A percentile compares a stretch with the other conserved stretches of the same genome.
phyloP scores from a whole-genome alignment of 2,113 vertebrate genomes.

The Sciurus niger region DNA sequence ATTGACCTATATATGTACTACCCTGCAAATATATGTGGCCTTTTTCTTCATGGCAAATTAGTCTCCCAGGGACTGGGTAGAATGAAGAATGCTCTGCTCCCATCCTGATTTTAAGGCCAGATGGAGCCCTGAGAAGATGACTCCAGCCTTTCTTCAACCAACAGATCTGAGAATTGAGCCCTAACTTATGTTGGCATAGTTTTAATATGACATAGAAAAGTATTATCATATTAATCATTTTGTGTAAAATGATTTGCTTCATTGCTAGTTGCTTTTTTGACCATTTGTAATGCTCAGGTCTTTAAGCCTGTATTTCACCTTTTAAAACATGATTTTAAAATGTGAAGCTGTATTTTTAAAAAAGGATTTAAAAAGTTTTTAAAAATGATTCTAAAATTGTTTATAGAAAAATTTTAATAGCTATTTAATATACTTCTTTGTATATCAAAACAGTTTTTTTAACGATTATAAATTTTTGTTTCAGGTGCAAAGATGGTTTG shows the following conservation, averaged over 20 bases:
- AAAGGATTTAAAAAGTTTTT: neutral
- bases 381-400: neutral
- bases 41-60: slow-evolving; percentile 52
- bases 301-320: neutral
- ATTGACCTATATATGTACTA: neutral
- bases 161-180: slow-evolving; percentile 5
- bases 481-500: slow-evolving; percentile 97
- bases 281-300: neutral
- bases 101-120: neutral
- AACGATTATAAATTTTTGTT: slow-evolving; percentile 80
- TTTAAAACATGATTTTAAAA: neutral
- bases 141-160: slow-evolving; percentile 15
- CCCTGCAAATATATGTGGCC: slow-evolving; percentile 40
- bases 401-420: neutral
- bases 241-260: neutral
- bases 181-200: neutral
- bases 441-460: slow-evolving; percentile 49
- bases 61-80: neutral
- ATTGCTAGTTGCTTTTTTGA: neutral
- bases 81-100: neutral
- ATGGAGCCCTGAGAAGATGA: slow-evolving; percentile 13
- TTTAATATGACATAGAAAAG: neutral
- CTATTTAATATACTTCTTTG: slow-evolving; percentile 10
- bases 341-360: neutral
- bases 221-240: slow-evolving; percentile 4